Evolutionary conservation across 2,797 vertebrate species (phyloP).

Genomic region (Poliocrania exsul): DNA sequence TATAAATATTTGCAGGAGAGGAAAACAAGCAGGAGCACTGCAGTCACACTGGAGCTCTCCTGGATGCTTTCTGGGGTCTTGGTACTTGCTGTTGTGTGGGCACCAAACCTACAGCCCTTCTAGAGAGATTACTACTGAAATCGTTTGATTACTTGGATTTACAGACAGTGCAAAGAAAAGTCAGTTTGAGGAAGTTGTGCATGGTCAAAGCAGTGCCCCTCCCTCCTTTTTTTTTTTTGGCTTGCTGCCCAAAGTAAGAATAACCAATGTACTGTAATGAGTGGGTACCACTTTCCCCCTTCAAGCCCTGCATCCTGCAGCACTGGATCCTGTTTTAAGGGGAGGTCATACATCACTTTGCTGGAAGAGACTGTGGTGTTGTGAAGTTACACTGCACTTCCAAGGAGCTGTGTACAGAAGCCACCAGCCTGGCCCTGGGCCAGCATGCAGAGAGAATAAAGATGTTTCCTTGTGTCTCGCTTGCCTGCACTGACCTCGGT

Average conservation of each 20-base stretch:
- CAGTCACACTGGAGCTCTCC: not conserved
- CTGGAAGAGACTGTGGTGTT: not conserved
- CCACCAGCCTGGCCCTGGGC: not conserved
- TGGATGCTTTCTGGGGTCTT: not conserved
- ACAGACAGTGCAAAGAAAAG: not conserved
- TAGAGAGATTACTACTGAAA: not conserved
- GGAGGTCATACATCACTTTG: not conserved
- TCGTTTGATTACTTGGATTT: not conserved
- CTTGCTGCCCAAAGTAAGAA: not conserved
- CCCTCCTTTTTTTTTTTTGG: fast-evolving
- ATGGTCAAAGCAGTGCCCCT: not conserved
- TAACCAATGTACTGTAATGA: not conserved
- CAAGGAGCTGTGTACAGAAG: not conserved
- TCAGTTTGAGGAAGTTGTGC: not conserved
- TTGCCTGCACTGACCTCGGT: not conserved
- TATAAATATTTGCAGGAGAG: constrained; percentile 9
- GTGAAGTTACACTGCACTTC: not conserved
- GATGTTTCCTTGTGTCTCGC: not conserved
- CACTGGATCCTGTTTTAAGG: not conserved
- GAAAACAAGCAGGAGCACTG: not conserved
- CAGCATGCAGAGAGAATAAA: not conserved
- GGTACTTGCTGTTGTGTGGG: not conserved
- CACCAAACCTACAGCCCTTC: not conserved
- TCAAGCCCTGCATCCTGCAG: not conserved
- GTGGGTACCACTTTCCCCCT: not conserved